Evolutionary conservation across 37 sponge, comb jelly and placozoan genomes (phyloP), one percentile per base, ranked within the genome.

Genomic region (Ianthella basta): DNA sequence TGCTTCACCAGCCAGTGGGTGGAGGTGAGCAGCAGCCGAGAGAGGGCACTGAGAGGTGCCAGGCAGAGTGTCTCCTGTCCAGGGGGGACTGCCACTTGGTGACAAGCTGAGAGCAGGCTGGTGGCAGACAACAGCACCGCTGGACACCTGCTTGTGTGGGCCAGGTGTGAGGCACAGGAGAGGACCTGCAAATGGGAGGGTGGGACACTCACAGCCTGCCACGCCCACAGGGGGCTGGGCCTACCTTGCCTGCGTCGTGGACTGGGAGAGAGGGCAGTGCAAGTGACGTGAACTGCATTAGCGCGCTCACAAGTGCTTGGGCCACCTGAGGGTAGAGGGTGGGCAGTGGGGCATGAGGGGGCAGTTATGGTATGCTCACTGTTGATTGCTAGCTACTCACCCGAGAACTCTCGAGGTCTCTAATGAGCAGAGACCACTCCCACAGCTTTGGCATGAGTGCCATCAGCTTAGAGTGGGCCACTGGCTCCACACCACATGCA

Each of bases 1-100:
- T 72, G 20, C 39, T 33, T 72, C 73, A 72, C 73, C 13, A 72
- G 14, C 73, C 73, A 72, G 73, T 33, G 8, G 38, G 35, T 5
- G 39, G 12, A 19, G 14, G 39, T 38, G 32, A 72, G 39, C 20
- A 72, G 73, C 8, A 8, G 30, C 40, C 37, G 73, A 35, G 36
- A 72, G 20, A 72, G 14, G 73, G 10, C 37, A 10, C 10, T 72
- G 20, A 72, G 8, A 15, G 13, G 73, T 13, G 41, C 14, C 8
- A 8, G 20, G 39, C 32, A 72, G 13, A 37, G 73, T 19, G 32
- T 19, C 73, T 33, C 32, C 12, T 37, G 41, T 20, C 37, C 39
- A 37, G 8, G 8, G 20, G 32, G 12, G 18, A 6, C 13, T 19
- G 12, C 8, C 8, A 72, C 37, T 12, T 8, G 14, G 8, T 30